phyloP scores from a whole-genome alignment of 1,140 invertebrate genomes.

The Philaenus spumarius region DNA sequence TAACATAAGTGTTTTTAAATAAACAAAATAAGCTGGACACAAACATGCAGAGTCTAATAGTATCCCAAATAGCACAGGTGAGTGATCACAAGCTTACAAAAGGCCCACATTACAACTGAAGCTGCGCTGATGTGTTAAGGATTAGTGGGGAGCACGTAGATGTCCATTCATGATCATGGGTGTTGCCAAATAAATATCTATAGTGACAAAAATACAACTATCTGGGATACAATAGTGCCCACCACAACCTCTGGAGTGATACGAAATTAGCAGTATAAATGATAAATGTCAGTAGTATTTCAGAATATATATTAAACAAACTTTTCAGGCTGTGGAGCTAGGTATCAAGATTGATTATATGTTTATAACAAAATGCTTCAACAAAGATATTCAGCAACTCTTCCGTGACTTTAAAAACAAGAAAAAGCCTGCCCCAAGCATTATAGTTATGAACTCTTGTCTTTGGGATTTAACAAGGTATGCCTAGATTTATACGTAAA shows the following conservation, averaged over 20 bases:
- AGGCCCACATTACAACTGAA: too few species aligned
- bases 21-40: too few species aligned
- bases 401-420: constrained; percentile 34
- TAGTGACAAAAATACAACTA: not conserved
- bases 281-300: not conserved
- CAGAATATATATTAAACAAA: not conserved
- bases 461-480: constrained; percentile 41
- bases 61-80: too few species aligned
- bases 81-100: too few species aligned
- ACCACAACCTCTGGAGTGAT: not conserved
- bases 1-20: too few species aligned
- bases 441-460: constrained; percentile 46
- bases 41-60: too few species aligned
- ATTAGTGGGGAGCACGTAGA: too few species aligned
- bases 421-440: constrained; percentile 31
- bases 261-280: not conserved
- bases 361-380: constrained; percentile 43
- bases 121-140: too few species aligned
- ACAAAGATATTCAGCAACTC: constrained; percentile 37
- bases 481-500: not conserved
- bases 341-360: constrained; percentile 32
- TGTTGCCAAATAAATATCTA: too few species aligned
- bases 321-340: not conserved
- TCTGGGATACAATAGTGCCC: not conserved
- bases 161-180: too few species aligned